Conservation (phyloP, 2,113 vertebrate species). For the Mormyrus lacerda region DNA sequence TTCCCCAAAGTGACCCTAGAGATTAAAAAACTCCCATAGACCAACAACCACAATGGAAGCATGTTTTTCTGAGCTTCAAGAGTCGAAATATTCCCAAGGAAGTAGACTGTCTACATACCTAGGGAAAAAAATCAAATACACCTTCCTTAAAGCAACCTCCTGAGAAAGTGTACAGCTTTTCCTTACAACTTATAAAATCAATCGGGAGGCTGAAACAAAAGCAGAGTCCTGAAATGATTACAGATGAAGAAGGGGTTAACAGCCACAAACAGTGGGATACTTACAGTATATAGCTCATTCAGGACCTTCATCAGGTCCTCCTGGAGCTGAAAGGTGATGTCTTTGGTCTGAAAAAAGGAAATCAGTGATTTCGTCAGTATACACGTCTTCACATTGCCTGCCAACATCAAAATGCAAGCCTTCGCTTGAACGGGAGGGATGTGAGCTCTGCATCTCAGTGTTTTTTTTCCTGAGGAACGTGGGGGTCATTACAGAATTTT, state of each 20-base stretch:
- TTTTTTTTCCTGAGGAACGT: background rate
- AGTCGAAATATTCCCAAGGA: background rate
- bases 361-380: background rate
- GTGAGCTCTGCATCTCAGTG: background rate
- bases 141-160: background rate
- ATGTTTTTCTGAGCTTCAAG: background rate
- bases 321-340: conserved; percentile 94
- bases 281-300: conserved; percentile 97
- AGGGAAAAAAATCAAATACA: background rate
- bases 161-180: background rate
- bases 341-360: conserved; percentile 81
- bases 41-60: background rate
- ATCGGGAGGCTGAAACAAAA: background rate
- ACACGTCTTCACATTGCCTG: background rate
- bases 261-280: conserved; percentile 39
- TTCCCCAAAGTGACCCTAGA: background rate
- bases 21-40: background rate
- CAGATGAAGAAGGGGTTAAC: background rate
- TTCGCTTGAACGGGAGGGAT: background rate
- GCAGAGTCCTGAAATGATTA: background rate
- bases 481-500: background rate
- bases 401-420: background rate
- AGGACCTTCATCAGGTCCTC: conserved; percentile 99
- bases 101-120: background rate
- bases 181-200: background rate